Evolutionary conservation across 2,888 invertebrate genomes (phyloP).

Genomic region (Pocota personata): DNA sequence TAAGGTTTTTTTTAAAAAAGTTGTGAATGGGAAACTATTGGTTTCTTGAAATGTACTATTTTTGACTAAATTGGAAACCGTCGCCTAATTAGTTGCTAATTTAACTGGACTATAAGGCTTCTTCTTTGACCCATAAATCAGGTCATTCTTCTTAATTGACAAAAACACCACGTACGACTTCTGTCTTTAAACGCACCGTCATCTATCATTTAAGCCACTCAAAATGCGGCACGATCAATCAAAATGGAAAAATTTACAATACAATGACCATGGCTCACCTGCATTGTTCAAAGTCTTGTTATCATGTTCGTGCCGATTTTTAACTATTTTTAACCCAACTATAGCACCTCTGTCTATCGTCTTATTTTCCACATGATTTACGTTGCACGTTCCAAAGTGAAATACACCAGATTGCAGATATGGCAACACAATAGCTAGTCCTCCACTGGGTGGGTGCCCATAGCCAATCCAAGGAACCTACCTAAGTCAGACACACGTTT

Average conservation of each 20-base stretch:
- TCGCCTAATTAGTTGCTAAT: too few species aligned
- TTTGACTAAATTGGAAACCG: too few species aligned
- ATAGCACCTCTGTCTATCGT: not conserved
- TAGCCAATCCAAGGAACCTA: conserved; percentile 1
- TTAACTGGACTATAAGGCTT: too few species aligned
- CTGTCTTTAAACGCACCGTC: not conserved
- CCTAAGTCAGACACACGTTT: conserved; percentile 50
- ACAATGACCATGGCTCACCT: conserved; percentile 13
- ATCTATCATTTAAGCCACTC: not conserved
- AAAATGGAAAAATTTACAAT: conserved; percentile 13
- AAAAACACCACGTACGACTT: not conserved
- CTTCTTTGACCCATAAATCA: too few species aligned
- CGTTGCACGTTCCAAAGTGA: conserved; percentile 53
- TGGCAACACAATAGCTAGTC: conserved; percentile 49
- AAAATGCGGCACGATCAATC: conserved; percentile 58
- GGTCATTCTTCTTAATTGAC: too few species aligned
- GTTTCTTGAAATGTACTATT: too few species aligned
- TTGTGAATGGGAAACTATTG: too few species aligned
- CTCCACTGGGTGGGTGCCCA: conserved; percentile 8
- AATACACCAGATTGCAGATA: conserved; percentile 48
- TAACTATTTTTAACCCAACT: conserved; percentile 9
- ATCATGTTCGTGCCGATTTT: conserved; percentile 52
- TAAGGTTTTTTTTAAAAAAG: too few species aligned
- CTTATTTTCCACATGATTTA: conserved; percentile 57
- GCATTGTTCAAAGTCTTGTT: conserved; percentile 47